Conservation (phyloP, 2,888 invertebrate species). For the Apeira syringaria region DNA sequence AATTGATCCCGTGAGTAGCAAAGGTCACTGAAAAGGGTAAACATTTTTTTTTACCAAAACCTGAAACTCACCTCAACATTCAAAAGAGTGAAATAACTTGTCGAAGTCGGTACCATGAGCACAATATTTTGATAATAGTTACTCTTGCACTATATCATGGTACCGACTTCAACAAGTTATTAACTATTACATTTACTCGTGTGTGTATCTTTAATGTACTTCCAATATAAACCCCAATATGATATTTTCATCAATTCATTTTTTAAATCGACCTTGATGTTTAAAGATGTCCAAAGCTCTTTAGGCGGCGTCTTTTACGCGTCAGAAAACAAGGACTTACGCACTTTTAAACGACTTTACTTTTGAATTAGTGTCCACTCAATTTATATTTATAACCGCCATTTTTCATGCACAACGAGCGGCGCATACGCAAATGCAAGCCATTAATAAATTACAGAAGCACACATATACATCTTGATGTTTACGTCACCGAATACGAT, state of each 20-base stretch:
- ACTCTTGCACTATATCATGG: too few species aligned
- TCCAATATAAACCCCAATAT: constrained; percentile 21
- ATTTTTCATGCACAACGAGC: constrained; percentile 70
- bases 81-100: too few species aligned
- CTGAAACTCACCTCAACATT: too few species aligned
- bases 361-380: constrained; percentile 67
- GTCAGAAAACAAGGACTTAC: constrained; percentile 44
- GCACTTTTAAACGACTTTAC: constrained; percentile 54
- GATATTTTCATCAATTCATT: constrained; percentile 20
- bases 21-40: too few species aligned
- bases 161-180: too few species aligned
- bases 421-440: constrained; percentile 72
- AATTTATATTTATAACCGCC: constrained; percentile 67
- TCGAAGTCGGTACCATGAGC: too few species aligned
- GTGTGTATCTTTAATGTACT: constrained; percentile 20
- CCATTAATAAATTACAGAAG: constrained; percentile 77
- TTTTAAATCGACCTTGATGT: constrained; percentile 17
- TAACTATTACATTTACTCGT: too few species aligned
- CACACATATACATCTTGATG: constrained; percentile 58
- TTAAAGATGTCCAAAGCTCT: constrained; percentile 38
- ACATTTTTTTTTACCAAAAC: too few species aligned
- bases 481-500: constrained; percentile 51
- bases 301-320: constrained; percentile 45
- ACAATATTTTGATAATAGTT: too few species aligned
- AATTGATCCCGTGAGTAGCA: too few species aligned